These are phyloP conservation scores for Anthoscopus minutus DNA, from an alignment of 2,113 vertebrate species.

Conservation along the genomic window DNA sequence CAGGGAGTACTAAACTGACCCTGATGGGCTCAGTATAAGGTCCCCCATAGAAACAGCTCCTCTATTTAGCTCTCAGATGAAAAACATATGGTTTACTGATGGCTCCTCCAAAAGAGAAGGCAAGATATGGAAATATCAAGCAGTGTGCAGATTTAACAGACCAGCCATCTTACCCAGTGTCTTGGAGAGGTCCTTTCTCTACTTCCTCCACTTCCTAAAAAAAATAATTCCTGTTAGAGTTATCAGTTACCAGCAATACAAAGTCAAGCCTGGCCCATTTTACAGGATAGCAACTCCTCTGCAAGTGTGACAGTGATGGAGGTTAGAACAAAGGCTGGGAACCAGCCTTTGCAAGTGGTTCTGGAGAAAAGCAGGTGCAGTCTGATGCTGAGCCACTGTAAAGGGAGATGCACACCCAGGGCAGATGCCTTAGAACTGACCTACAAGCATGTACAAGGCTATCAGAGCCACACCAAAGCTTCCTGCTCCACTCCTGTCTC, in stretches of 20 bases:
- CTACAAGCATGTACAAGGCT: accelerated
- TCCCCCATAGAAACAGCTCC: not conserved
- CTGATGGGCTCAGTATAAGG: not conserved
- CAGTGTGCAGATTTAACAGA: not conserved
- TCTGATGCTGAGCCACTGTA: not conserved
- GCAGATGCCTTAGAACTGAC: not conserved
- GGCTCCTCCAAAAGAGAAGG: not conserved
- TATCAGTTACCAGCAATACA: accelerated
- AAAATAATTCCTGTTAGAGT: not conserved
- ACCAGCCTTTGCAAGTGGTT: not conserved
- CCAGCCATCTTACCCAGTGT: not conserved
- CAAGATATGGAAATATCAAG: not conserved
- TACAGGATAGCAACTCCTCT: not conserved
- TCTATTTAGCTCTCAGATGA: not conserved
- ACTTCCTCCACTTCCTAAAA: not conserved
- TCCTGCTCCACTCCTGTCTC: not conserved
- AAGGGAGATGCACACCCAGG: not conserved
- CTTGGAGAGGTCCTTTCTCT: not conserved
- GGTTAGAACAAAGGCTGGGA: not conserved
- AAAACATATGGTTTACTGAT: not conserved
- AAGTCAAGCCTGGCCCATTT: not conserved
- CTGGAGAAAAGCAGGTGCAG: not conserved
- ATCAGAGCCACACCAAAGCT: not conserved
- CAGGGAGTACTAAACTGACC: not conserved
- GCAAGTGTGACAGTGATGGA: not conserved